Base-by-base conservation (phyloP, 92 coral and sea anemone genomes). In the Pocillopora meandrina region DNA sequence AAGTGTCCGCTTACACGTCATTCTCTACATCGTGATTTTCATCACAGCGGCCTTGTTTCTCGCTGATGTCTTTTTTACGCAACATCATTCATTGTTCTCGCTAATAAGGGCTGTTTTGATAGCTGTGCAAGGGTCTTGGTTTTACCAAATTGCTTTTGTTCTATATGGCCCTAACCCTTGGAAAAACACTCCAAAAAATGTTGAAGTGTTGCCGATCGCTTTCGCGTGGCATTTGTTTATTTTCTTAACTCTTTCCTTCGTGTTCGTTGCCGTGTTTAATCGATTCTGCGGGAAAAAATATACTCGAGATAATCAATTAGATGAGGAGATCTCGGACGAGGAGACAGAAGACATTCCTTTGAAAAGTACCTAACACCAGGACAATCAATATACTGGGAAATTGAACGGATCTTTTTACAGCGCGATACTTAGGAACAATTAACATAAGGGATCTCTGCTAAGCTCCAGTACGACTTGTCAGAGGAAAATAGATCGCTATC, bases 121-220 rank as follows among this genome's bases (percentile, higher is more conserved):
- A 18, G 83, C 91, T 33, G 66, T 92, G 15, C 98, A 95, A 78
- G 98, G 98, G 1, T 78, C 97, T 18, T 95, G 98, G 98, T 95
- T 95, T 88, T 90, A 84, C 79, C 98, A 95, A 75, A 88, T 93
- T 57, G 94, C 92, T 49, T 94, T 90, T 66, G 93, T 90, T 64
- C 89, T 95, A 23, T 91, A 95, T 75, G 95, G 98, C 31, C 82
- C 89, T 2, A 68, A 79, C 15, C 92, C 88, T 5, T 93, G 97
- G 97, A 9, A 79, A 35, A 83, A 86, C 78, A 82, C 68, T 3
- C 55, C 73, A 8, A 62, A 33, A 19, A 94, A 93, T 80, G 89
- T 91, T 56, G 95, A 91, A 58, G 89, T 93, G 64, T 57, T 93
- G 18, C 77, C 94, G 34, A 77, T 95, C 61, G 91, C 90, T 18